Evolutionary conservation across 2,113 vertebrate genomes (phyloP), one percentile per base, ranked within the genome.

Genomic region (Buteo buteo): DNA sequence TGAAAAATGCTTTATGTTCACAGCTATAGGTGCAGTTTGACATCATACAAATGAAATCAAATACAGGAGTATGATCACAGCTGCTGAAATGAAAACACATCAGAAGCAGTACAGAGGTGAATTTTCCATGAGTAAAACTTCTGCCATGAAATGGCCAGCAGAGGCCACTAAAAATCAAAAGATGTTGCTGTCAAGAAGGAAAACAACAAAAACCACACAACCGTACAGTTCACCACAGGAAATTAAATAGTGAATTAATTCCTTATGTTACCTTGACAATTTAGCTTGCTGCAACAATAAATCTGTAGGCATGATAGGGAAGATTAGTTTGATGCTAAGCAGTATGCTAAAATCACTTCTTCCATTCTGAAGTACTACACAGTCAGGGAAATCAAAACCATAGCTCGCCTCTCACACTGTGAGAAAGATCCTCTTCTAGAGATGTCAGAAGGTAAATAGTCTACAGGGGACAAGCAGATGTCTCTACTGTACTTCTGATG

Each of bases 131-230:
- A 64, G 66, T 82, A 77, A 93, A 95, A 76, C 79, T 73, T 44
- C n/a, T 96, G 93, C 89, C 78, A 95, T 31, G 77, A 70, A 82
- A 88, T 54, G 89, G 72, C 95, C 96, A 96, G 93, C 82, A 98
- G 97, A 96, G 97, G 97, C 88, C 94, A 96, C 92, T 71, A 96
- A 92, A 98, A 94, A 94, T 69, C 96, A 95, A 96, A 94, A 96
- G 88, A 97, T 96, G 90, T 29, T 85, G 57, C 72, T 73, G 86
- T 87, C 84, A 74, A 93, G 67, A 45, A 31, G 17, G 9, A 64
- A 79, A 86, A 44, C 3, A 50, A 70, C 31, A 55, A 84, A 89
- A 73, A 9, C 1, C 55, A 82, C 38, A 73, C 25, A 55, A 83
- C 7, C 0, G 1, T 52, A 88, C 25, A 55, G 36, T 20, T 74